Percentiles rank a stretch among this genome's conserved stretches.
Evolutionary conservation across 2,888 invertebrate species (phyloP).

Genomic region (Plebejus anna): DNA sequence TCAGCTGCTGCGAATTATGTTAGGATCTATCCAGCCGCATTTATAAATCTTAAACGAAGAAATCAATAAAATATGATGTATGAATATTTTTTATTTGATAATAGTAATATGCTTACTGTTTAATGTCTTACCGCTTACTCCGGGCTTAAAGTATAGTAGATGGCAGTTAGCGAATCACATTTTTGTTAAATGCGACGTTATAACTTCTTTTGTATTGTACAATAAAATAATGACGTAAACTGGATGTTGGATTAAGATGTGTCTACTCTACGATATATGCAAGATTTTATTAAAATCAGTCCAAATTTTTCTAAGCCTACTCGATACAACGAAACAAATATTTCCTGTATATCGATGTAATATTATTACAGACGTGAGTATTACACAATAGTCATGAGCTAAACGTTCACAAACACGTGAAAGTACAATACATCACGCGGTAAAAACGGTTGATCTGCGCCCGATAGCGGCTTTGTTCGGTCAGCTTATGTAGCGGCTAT

Average conservation of each 20-base stretch:
- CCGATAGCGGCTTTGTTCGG: conserved; percentile 9
- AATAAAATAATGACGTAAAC: too few relatives aligned
- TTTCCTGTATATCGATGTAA: too few relatives aligned
- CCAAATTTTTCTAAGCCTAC: background rate
- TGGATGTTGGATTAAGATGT: too few relatives aligned
- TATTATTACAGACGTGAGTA: background rate
- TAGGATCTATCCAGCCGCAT: background rate
- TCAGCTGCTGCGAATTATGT: background rate
- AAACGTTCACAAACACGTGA: conserved; percentile 9
- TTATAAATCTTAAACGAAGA: background rate
- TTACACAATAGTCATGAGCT: background rate
- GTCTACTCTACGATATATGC: too few relatives aligned
- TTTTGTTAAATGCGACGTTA: too few relatives aligned
- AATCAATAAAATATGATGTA: background rate
- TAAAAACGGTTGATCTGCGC: conserved; percentile 4
- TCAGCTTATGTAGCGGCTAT: background rate
- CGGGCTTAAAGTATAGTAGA: too few relatives aligned
- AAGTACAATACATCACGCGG: conserved; percentile 7
- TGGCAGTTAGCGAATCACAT: too few relatives aligned
- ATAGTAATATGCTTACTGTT: too few relatives aligned
- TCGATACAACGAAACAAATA: background rate
- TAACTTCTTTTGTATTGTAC: too few relatives aligned
- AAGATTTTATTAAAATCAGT: background rate
- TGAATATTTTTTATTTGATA: too few relatives aligned
- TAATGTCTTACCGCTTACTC: too few relatives aligned